Evolutionary conservation across 2,113 vertebrate genomes (phyloP), one percentile per base, ranked within the genome.

Genomic region (Cynopterus brachyotis): DNA sequence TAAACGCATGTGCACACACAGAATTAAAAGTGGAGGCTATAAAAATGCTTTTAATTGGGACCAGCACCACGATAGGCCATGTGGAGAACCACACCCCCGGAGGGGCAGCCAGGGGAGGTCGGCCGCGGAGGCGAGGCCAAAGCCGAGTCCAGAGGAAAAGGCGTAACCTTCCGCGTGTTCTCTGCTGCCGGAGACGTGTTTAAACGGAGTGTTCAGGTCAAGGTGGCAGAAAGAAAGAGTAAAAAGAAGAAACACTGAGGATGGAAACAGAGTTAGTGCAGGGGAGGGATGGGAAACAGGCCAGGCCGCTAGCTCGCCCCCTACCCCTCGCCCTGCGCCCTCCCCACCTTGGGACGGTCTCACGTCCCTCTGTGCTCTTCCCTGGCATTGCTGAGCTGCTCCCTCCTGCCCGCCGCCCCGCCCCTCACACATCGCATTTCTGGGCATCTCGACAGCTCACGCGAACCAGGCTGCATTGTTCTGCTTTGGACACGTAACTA

Each of bases 251-350:
- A 62, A 12, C 12, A 37, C 19, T 3, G 40, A 13, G n/a, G 53
- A 32, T 19, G 17, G 37, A 35, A 11, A 22, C 19, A 9, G 42
- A 16, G 0, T 12, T 37, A 45, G 26, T 3, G 32, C 22, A 9
- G 7, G 6, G 30, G 60, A 79, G 15, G 16, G 5, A 59, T 30
- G 17, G 26, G 20, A 45, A 19, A 1, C 30, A 26, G 57, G 35
- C 5, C 20, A 5, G 1, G 35, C 8, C 3, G 10, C 50, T 8
- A 2, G 17, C 32, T 62, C 40, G n/a, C 7, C 37, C 6, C 24
- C 35, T 17, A 7, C 66, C 32, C 30, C 62, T 6, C 20, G 17
- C 66, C n/a, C 67, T 0, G 2, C 53, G 1, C 0, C 30, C 10
- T 40, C 50, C 47, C 50, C 11, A 5, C 19, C 28, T 5, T 3